phyloP scores from a whole-genome alignment of 2,797 vertebrate species.

The Rhodeus uyekii region DNA sequence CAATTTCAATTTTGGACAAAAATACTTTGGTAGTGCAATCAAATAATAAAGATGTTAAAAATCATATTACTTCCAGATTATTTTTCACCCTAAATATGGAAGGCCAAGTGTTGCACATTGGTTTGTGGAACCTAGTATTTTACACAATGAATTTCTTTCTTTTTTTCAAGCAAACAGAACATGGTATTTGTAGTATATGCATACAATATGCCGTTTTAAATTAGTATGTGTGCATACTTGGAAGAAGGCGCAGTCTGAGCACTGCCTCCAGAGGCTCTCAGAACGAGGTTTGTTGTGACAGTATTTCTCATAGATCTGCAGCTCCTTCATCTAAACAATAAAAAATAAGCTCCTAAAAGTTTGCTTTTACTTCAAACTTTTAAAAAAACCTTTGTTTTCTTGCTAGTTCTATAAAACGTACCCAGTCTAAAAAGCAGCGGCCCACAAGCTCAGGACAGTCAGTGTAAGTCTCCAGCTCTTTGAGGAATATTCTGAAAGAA shows the following conservation, averaged over 20 bases:
- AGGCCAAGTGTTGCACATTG: not conserved
- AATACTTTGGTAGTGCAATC: not conserved
- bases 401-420: conserved; percentile 64
- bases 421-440: conserved; percentile 92
- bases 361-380: not conserved
- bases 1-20: too few relatives aligned
- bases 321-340: conserved; percentile 88
- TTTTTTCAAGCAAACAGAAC: not conserved
- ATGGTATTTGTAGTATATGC: not conserved
- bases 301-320: conserved; percentile 98
- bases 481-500: conserved; percentile 86
- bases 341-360: not conserved
- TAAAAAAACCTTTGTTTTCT: not conserved
- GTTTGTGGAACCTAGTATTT: not conserved
- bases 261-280: conserved; percentile 97
- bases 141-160: not conserved
- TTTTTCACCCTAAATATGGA: not conserved
- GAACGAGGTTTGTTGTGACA: conserved; percentile 99
- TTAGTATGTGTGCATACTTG: conserved; percentile 76
- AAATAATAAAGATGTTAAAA: not conserved
- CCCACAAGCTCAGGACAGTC: conserved; percentile 94
- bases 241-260: conserved; percentile 94
- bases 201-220: not conserved
- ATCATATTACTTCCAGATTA: not conserved
- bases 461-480: conserved; percentile 89